Evolutionary conservation across 2,888 invertebrate species (phyloP), one percentile per base, ranked within the genome.

Genomic region (Dasypolia templi): DNA sequence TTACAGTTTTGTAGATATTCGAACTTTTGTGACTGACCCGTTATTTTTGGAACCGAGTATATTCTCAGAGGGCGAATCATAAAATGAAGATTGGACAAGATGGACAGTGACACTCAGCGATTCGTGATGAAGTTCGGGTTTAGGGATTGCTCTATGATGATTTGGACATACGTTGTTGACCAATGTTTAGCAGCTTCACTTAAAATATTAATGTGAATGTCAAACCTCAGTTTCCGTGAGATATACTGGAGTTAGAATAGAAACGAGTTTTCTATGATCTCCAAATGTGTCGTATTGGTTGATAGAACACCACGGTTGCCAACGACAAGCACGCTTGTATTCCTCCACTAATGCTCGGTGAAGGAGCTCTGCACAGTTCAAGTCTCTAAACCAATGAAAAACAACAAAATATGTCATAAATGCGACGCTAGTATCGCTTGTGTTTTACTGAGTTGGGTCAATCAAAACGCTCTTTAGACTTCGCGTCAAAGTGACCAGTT

Each of bases 221-320:
- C 83, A 76, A 67, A 95, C 96, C 93, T 96, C 96, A 1, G 93
- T 79, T 87, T 95, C 94, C 5, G 93, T 95, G 0, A 92, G 76
- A 80, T 93, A 90, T 7, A 96, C 76, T 3, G 96, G 96, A 19
- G 89, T 92, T n/a, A 95, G 88, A 56, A 96, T 86, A 3, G 95
- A 93, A 17, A 94, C 80, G 35, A 95, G 86, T 32, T 89, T 92
- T 11, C 96, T 90, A 66, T 93, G 85, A 74, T 95, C 95, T 6
- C 94, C 94, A 74, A 96, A 95, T 0, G 94, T 93, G 68, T 95
- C 92, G 79, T 94, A 92, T n/a, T 93, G 84, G 67, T 91, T 93
- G 53, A 94, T 92, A 7, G 93, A 92, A 77, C 95, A 95, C 96
- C 96, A 96, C 0, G 95, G 94, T 72, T 92, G 92, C 93, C 92